A percentile compares a stretch with the other conserved stretches of the same genome.
Conservation (phyloP, 1,140 invertebrate genomes). For the Planococcus citri region DNA sequence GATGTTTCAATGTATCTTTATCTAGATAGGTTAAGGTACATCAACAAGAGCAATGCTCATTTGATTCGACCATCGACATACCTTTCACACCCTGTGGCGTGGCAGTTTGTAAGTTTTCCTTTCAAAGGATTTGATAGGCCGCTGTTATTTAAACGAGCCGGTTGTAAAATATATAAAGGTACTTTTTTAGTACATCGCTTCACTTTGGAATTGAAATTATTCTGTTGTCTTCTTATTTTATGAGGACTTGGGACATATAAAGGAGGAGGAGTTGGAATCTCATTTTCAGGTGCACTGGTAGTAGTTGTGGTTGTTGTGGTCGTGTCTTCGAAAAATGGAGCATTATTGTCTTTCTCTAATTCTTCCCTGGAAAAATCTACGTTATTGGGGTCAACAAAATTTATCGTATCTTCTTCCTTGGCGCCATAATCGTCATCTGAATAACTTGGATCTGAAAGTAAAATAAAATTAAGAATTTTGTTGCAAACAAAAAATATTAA, state of each 20-base stretch:
- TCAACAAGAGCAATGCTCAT: too few relatives aligned
- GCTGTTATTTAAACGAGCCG: slow-evolving; percentile 61
- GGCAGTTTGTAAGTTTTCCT: slow-evolving; percentile 83
- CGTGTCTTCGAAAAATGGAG: neutral
- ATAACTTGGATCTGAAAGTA: slow-evolving; percentile 31
- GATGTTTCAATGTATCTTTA: too few relatives aligned
- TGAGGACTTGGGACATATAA: slow-evolving; percentile 32
- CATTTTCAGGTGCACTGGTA: slow-evolving; percentile 19
- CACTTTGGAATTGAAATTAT: slow-evolving; percentile 29
- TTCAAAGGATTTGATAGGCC: slow-evolving; percentile 61
- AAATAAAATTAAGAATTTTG: neutral
- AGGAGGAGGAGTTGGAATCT: slow-evolving; percentile 31
- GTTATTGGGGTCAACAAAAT: neutral
- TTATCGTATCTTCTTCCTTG: slow-evolving; percentile 14
- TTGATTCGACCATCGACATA: too few relatives aligned
- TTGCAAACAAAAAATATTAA: neutral
- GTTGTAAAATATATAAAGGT: slow-evolving; percentile 73
- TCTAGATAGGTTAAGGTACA: too few relatives aligned
- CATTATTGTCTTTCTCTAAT: neutral
- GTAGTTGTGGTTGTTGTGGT: slow-evolving; percentile 1
- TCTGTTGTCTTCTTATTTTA: slow-evolving; percentile 31
- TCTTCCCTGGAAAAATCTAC: neutral
- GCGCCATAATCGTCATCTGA: slow-evolving; percentile 27
- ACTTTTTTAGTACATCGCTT: slow-evolving; percentile 70
- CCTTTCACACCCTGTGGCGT: slow-evolving; percentile 78